These are phyloP conservation scores for Chloroclystis v-ata DNA, from an alignment of 2,888 invertebrate species.

Conservation along the genomic window DNA sequence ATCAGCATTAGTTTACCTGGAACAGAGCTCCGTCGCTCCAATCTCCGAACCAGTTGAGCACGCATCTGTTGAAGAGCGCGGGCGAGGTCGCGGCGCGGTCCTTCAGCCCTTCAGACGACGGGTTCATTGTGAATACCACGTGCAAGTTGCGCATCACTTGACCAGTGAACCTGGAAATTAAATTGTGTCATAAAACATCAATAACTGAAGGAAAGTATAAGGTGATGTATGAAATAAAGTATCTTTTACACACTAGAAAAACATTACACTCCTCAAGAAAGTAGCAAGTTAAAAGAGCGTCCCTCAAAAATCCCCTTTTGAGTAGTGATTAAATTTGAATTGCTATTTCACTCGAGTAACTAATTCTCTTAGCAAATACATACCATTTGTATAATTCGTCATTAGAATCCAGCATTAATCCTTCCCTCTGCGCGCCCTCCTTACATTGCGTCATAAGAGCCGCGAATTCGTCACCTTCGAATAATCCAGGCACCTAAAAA, in stretches of 20 bases:
- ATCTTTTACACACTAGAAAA: no score
- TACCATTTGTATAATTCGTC: slow-evolving; percentile 99
- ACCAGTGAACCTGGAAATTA: slow-evolving; percentile 86
- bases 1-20: slow-evolving; percentile 81
- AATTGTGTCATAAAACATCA: no score
- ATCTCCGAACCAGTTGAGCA: slow-evolving; percentile 99
- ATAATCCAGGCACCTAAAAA: slow-evolving; percentile 88
- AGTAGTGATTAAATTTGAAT: no score
- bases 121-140: slow-evolving; percentile 99
- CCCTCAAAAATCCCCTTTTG: no score
- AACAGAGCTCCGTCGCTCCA: slow-evolving; percentile 98
- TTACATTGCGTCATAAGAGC: slow-evolving; percentile 99
- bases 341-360: no score
- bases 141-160: slow-evolving; percentile 99
- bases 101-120: slow-evolving; percentile 97
- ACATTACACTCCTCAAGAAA: no score
- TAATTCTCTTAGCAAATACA: no score
- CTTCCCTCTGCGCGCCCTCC: slow-evolving; percentile 98
- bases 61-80: slow-evolving; percentile 98
- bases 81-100: slow-evolving; percentile 99
- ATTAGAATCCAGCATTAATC: slow-evolving; percentile 97
- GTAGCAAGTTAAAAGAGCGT: no score
- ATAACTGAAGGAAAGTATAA: no score
- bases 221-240: no score
- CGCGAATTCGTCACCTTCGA: slow-evolving; percentile 98